phyloP scores from a whole-genome alignment of 35 echinoderm and acorn worm species.

The Chiridota heheva region DNA sequence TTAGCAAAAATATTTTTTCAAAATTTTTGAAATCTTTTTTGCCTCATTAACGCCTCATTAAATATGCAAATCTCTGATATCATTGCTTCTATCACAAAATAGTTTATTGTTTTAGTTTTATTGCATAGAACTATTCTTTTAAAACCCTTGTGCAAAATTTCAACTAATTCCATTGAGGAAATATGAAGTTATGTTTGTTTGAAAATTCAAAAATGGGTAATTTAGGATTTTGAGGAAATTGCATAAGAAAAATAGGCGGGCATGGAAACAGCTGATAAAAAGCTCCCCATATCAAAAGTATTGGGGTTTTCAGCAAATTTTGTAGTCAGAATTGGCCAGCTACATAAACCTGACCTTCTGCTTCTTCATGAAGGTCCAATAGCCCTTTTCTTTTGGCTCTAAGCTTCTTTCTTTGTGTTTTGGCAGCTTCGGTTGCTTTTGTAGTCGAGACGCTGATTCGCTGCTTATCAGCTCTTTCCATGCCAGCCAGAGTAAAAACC shows the following conservation, averaged over 20 bases:
- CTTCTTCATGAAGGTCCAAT: background rate
- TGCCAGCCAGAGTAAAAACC: background rate
- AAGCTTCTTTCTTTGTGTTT: background rate
- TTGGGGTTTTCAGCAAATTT: background rate
- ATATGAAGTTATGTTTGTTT: background rate
- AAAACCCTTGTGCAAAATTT: background rate
- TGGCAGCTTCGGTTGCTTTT: background rate
- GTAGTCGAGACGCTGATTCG: background rate
- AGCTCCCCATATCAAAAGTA: background rate
- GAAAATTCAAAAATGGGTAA: too few species aligned
- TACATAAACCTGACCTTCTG: background rate
- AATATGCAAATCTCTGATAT: background rate
- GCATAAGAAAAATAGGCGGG: too few species aligned
- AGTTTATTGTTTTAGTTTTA: background rate
- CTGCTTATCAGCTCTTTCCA: background rate
- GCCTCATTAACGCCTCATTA: background rate
- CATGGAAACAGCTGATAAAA: background rate
- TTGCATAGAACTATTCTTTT: constrained; percentile 1
- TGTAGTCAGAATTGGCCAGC: background rate
- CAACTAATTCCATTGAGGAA: background rate
- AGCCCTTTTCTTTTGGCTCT: background rate
- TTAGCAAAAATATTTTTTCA: background rate
- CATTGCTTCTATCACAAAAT: background rate
- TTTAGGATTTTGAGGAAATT: too few species aligned
- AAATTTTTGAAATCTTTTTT: background rate